Conservation (phyloP, 2,113 vertebrate genomes). For the Daubentonia madagascariensis region DNA sequence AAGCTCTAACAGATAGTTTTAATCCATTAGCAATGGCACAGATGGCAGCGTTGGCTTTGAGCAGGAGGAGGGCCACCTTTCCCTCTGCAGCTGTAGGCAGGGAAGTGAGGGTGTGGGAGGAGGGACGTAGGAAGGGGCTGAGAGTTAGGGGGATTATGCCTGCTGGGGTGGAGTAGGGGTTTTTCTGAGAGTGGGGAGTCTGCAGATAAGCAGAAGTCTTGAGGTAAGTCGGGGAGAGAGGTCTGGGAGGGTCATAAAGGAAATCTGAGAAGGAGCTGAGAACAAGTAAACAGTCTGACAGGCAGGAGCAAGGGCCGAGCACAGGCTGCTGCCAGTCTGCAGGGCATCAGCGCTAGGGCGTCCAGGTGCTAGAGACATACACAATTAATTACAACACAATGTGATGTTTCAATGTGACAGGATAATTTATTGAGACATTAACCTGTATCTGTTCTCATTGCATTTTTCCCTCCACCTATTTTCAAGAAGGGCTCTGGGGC, state of each 20-base stretch:
- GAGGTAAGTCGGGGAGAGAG: not conserved
- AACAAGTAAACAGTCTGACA: conserved; percentile 17
- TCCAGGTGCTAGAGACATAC: not conserved
- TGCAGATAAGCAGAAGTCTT: not conserved
- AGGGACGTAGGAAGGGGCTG: not conserved
- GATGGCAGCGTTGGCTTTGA: not conserved
- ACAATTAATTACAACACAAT: not conserved
- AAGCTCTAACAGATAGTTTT: not conserved
- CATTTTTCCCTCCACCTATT: not conserved
- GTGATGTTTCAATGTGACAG: not conserved
- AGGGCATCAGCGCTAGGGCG: not conserved
- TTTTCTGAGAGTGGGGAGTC: not conserved
- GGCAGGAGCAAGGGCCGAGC: not conserved
- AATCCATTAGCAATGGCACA: too few relatives aligned
- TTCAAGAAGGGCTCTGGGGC: not conserved
- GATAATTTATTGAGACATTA: not conserved
- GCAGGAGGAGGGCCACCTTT: not conserved
- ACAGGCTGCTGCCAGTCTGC: not conserved
- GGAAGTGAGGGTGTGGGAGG: not conserved
- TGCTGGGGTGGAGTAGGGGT: not conserved
- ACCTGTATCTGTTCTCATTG: not conserved
- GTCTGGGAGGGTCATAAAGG: not conserved
- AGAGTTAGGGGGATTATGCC: not conserved
- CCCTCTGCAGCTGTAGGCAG: not conserved
- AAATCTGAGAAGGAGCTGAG: not conserved